These are phyloP conservation scores for Pristionchus mayeri DNA, from an alignment of 2,888 invertebrate genomes.

Conservation along the genomic window DNA sequence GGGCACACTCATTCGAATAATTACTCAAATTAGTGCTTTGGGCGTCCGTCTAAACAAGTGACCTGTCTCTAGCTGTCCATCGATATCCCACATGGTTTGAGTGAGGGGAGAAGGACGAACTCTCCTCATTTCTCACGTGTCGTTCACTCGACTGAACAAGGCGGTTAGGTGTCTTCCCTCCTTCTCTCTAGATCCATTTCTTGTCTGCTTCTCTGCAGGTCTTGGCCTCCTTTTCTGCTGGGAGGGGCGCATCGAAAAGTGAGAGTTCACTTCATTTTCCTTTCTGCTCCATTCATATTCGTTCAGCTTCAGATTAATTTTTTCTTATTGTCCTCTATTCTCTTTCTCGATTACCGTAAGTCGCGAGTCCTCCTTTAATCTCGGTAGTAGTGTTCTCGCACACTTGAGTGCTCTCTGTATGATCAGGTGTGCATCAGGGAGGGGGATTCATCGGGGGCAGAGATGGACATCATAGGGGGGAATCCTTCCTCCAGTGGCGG, in stretches of 20 bases:
- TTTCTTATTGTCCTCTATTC: background rate
- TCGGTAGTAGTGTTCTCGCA: constrained; percentile 21
- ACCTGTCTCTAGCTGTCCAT: constrained; percentile 42
- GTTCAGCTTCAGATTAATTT: background rate
- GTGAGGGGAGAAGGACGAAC: constrained; percentile 5
- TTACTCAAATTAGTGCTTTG: constrained; percentile 44
- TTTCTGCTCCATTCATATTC: constrained; percentile 21
- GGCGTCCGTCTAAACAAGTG: constrained; percentile 35
- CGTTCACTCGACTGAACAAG: constrained; percentile 29
- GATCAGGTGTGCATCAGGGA: constrained; percentile 47
- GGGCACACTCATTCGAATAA: constrained; percentile 25
- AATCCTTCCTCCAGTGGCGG: background rate
- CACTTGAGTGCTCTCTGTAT: constrained; percentile 28
- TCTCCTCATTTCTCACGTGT: constrained; percentile 24
- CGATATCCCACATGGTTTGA: constrained; percentile 11
- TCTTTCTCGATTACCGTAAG: constrained; percentile 7
- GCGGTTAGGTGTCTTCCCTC: constrained; percentile 21
- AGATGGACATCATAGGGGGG: constrained; percentile 35
- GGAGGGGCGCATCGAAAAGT: background rate
- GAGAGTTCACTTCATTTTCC: constrained; percentile 30
- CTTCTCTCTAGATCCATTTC: constrained; percentile 41
- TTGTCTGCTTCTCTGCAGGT: constrained; percentile 36
- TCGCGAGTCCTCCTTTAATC: background rate
- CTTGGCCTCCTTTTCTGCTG: constrained; percentile 26
- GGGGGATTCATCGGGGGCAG: background rate